Percentiles rank a stretch among this genome's conserved stretches.
phyloP scores from a whole-genome alignment of 2,113 vertebrate genomes.

The Equus przewalskii region DNA sequence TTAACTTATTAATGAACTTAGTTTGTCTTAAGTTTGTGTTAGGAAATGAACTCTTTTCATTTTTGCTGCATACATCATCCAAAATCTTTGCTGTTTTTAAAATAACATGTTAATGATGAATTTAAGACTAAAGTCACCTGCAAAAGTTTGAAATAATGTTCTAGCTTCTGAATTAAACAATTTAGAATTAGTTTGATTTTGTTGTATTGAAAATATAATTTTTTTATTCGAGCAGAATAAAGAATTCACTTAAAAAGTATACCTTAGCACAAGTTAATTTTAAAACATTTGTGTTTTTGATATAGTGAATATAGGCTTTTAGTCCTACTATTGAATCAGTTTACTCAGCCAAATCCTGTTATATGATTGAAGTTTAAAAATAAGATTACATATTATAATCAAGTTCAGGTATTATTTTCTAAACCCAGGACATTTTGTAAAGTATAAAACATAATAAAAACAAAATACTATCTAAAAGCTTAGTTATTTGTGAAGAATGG shows the following conservation, averaged over 20 bases:
- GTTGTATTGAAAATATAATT: neutral
- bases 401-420: constrained; percentile 11
- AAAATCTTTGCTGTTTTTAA: neutral
- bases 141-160: neutral
- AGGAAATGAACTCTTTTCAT: neutral
- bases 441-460: neutral
- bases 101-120: neutral
- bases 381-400: neutral
- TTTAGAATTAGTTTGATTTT: constrained; percentile 1
- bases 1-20: constrained; percentile 9
- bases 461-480: neutral
- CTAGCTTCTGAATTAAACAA: neutral
- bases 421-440: constrained; percentile 33
- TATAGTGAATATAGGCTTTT: neutral
- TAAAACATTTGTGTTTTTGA: constrained; percentile 49
- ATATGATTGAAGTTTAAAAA: neutral
- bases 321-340: neutral
- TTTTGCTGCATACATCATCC: neutral
- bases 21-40: neutral
- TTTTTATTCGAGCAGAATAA: neutral
- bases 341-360: constrained; percentile 11
- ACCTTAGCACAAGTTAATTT: neutral
- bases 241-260: constrained; percentile 10
- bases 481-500: constrained; percentile 28
- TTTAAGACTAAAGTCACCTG: constrained; percentile 15